Conservation (phyloP, 2,113 vertebrate species). For the Leucopsar rothschildi region DNA sequence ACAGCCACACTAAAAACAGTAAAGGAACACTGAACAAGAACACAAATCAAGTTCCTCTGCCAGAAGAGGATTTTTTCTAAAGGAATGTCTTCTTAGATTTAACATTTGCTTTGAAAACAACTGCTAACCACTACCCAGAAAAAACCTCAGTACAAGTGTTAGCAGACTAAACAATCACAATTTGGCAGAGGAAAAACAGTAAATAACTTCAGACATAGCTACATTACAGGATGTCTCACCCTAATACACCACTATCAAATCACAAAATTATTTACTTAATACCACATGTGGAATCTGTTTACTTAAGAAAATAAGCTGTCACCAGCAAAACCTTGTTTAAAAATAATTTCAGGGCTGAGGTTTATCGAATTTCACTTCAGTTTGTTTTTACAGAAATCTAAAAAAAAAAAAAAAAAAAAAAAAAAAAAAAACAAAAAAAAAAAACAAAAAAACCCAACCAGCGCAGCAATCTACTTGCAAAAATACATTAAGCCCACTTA, state of each 20-base stretch:
- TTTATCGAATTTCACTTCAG: conserved; percentile 45
- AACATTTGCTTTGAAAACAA: conserved; percentile 90
- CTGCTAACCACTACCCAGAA: conserved; percentile 84
- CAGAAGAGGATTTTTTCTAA: conserved; percentile 78
- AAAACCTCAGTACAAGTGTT: conserved; percentile 81
- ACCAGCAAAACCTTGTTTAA: conserved; percentile 59
- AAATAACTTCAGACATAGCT: conserved; percentile 82
- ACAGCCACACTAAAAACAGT: conserved; percentile 86
- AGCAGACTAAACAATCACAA: conserved; percentile 93
- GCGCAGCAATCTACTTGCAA: not conserved
- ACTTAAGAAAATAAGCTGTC: conserved; percentile 80
- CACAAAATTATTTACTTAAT: conserved; percentile 68
- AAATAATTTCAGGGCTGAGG: conserved; percentile 63
- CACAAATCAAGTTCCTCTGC: conserved; percentile 88
- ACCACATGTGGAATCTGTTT: conserved; percentile 80
- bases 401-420: not conserved
- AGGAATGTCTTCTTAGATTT: conserved; percentile 81
- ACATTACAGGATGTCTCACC: conserved; percentile 79
- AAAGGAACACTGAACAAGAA: conserved; percentile 87
- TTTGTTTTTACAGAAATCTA: conserved; percentile 60
- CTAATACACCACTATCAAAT: conserved; percentile 85
- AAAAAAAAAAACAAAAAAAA: too few species aligned
- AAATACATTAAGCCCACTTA: conserved; percentile 9
- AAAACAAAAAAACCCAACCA: not conserved
- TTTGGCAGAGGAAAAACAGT: conserved; percentile 82